These are phyloP conservation scores for Monochamus saltuarius DNA, from an alignment of 1,140 invertebrate genomes.

Conservation along the genomic window DNA sequence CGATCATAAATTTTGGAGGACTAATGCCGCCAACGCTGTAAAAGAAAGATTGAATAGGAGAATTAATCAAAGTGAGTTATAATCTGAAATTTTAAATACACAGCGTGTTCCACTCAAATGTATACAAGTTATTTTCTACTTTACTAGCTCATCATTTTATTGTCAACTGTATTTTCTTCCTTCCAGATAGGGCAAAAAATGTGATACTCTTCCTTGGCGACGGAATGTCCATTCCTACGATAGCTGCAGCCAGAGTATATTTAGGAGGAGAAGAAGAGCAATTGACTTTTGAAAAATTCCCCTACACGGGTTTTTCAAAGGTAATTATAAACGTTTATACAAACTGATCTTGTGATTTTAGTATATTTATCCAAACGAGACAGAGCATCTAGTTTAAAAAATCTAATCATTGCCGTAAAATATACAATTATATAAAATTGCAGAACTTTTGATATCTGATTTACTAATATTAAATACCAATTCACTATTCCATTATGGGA, in stretches of 20 bases:
- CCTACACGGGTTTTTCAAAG: conserved; percentile 70
- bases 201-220: conserved; percentile 79
- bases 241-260: conserved; percentile 70
- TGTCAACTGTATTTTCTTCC: background rate
- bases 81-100: background rate
- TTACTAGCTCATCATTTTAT: background rate
- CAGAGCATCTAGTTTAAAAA: too few relatives aligned
- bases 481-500: too few relatives aligned
- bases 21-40: conserved; percentile 22
- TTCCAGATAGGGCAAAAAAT: conserved; percentile 62
- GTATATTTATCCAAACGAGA: too few relatives aligned
- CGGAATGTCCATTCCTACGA: conserved; percentile 76
- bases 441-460: too few relatives aligned
- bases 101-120: too few relatives aligned
- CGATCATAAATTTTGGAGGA: conserved; percentile 30
- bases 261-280: conserved; percentile 70
- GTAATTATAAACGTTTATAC: conserved; percentile 57
- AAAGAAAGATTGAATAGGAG: conserved; percentile 17
- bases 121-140: background rate
- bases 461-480: too few relatives aligned
- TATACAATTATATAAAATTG: too few relatives aligned
- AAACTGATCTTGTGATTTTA: too few relatives aligned
- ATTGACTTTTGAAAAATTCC: conserved; percentile 77
- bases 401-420: too few relatives aligned
- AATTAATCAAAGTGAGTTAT: conserved; percentile 36